phyloP scores from a whole-genome alignment of 2,888 invertebrate genomes.

The Branchellion lobata region DNA sequence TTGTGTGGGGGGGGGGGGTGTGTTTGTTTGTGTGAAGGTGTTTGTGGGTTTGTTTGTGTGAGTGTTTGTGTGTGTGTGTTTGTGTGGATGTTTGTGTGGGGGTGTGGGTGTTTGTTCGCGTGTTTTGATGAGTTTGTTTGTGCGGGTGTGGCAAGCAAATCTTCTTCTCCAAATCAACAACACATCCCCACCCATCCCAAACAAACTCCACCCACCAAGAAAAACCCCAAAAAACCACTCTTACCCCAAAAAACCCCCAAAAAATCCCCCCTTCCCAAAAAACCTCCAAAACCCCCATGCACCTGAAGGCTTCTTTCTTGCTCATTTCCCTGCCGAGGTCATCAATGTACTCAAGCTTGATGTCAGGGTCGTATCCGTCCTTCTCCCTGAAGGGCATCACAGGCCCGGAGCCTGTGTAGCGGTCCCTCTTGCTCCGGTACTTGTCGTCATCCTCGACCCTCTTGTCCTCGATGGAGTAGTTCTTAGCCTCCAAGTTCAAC shows the following conservation, averaged over 20 bases:
- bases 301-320: constrained; percentile 87
- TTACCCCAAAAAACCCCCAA: constrained; percentile 66
- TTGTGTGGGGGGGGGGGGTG: background rate
- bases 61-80: no score
- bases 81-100: no score
- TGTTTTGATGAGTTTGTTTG: no score
- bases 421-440: constrained; percentile 57
- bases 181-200: background rate
- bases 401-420: constrained; percentile 68
- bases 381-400: constrained; percentile 89
- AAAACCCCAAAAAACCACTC: background rate
- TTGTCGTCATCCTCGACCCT: constrained; percentile 62
- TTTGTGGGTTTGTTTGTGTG: background rate
- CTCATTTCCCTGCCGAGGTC: constrained; percentile 88
- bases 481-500: constrained; percentile 56
- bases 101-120: no score
- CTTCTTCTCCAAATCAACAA: no score
- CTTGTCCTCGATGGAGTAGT: constrained; percentile 62
- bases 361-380: constrained; percentile 83
- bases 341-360: constrained; percentile 94
- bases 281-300: background rate
- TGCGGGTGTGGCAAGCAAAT: no score
- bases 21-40: background rate
- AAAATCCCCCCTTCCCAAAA: background rate
- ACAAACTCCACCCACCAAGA: no score